These are phyloP conservation scores for Centropristis striata DNA, from an alignment of 2,113 vertebrate species.

Conservation along the genomic window DNA sequence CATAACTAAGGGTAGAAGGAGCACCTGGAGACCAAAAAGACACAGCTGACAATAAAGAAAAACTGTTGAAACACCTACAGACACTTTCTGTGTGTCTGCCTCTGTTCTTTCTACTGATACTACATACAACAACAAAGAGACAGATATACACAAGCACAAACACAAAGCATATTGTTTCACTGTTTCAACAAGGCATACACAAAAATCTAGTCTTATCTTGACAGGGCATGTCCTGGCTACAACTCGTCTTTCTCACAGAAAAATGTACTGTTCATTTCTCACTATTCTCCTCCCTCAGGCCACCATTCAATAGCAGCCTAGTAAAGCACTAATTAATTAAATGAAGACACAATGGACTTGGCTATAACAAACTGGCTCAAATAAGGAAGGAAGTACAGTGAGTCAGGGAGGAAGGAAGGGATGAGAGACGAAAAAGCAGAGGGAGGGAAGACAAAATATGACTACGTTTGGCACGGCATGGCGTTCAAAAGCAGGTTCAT, in stretches of 20 bases:
- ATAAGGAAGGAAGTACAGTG: constrained; percentile 29
- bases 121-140: constrained; percentile 21
- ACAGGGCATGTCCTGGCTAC: constrained; percentile 26
- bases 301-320: constrained; percentile 13
- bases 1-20: constrained; percentile 17
- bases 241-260: constrained; percentile 18
- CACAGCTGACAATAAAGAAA: constrained; percentile 2
- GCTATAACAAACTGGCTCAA: constrained; percentile 14
- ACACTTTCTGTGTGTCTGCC: neutral
- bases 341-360: constrained; percentile 35
- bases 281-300: constrained; percentile 6
- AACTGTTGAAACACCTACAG: constrained; percentile 12
- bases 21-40: constrained; percentile 31
- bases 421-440: constrained; percentile 18
- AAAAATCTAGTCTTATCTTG: constrained; percentile 38
- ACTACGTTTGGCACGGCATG: constrained; percentile 48
- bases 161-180: constrained; percentile 14
- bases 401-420: neutral
- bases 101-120: constrained; percentile 29
- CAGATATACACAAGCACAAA: constrained; percentile 14
- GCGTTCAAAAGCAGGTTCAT: constrained; percentile 63
- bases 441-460: constrained; percentile 53
- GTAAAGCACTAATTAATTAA: constrained; percentile 59
- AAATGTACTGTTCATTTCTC: neutral
- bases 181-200: constrained; percentile 27